Base-by-base conservation (phyloP, 2,797 vertebrate genomes). In the Spizella passerina region DNA sequence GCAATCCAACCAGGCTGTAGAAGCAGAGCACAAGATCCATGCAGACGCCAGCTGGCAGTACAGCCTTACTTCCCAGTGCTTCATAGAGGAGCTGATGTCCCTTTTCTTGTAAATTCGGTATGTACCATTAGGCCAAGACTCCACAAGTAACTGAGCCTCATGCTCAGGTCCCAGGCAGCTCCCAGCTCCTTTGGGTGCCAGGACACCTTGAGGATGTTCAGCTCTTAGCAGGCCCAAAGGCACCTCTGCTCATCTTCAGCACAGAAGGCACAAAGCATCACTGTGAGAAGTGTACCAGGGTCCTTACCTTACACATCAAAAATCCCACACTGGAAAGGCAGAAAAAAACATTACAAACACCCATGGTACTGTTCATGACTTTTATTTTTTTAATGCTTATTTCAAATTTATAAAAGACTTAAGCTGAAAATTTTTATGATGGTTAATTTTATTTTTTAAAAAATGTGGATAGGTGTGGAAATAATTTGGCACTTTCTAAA, bases 1-100 rank as follows among this genome's bases (percentile, higher is more conserved):
- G 57, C 49, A 59, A 55, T 46, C 52, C 77, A 88, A 29, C 4
- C 38, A 23, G 50, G 24, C 39, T 55, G 44, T 15, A 43, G 38
- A 32, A 2, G 2, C 10, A 56, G 43, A 59, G 24, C 18, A 36
- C 0, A 1, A 68, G 27, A 26, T 52, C 66, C 69, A 49, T 2
- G 3, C 6, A 39, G 39, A 12, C n/a, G 8, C 12, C 65, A 77
- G 65, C 27, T 27, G 20, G 15, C 52, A 63, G n/a, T 2, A 19
- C 3, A 3, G 41, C 32, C 68, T 57, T 64, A 32, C 15, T 12
- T 59, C 44, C 36, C 69, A 38, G 34, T 0, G 0, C 43, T 56
- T 61, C 22, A 26, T 7, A 22, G 46, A 16, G 63, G 20, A 86
- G 26, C 23, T 60, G 29, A 39, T 27, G 24, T 19, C 17, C 30